phyloP scores from a whole-genome alignment of 1,140 invertebrate species.

The Drosophila melanica region DNA sequence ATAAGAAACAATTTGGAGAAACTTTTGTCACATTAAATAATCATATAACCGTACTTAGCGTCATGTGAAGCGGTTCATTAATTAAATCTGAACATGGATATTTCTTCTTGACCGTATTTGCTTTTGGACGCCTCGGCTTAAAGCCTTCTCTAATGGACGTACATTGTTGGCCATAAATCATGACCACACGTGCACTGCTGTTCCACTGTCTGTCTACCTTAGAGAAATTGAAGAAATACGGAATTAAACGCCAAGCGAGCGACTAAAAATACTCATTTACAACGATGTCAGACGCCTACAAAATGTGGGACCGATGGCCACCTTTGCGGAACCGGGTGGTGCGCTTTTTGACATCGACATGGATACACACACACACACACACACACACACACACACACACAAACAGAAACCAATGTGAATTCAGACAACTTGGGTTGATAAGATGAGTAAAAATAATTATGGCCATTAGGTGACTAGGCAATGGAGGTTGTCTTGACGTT shows the following conservation, averaged over 20 bases:
- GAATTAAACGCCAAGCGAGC: conserved; percentile 62
- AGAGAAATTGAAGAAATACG: conserved; percentile 57
- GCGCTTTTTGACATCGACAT: conserved; percentile 54
- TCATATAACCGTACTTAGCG: conserved; percentile 11
- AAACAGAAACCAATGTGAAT: conserved; percentile 59
- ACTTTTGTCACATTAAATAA: conserved; percentile 5
- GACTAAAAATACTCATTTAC: conserved; percentile 58
- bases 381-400: conserved; percentile 13
- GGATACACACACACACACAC: conserved; percentile 14
- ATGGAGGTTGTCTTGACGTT: conserved; percentile 31
- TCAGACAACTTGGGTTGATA: conserved; percentile 69
- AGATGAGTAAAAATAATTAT: conserved; percentile 79
- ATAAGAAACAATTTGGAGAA: neutral
- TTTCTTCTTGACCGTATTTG: conserved; percentile 65
- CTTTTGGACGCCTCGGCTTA: conserved; percentile 64
- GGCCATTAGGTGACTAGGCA: conserved; percentile 70
- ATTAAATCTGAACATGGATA: conserved; percentile 61
- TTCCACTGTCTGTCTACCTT: conserved; percentile 31
- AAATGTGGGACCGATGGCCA: conserved; percentile 70
- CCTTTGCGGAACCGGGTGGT: conserved; percentile 64
- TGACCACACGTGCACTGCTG: conserved; percentile 55
- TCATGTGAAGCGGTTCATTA: conserved; percentile 53
- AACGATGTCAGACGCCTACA: conserved; percentile 69
- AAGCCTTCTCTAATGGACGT: conserved; percentile 78
- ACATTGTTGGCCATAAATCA: conserved; percentile 77